Percentiles rank a stretch among this genome's conserved stretches.
Conservation (phyloP, 1,140 invertebrate species). For the Pseudobourletiella spinata region DNA sequence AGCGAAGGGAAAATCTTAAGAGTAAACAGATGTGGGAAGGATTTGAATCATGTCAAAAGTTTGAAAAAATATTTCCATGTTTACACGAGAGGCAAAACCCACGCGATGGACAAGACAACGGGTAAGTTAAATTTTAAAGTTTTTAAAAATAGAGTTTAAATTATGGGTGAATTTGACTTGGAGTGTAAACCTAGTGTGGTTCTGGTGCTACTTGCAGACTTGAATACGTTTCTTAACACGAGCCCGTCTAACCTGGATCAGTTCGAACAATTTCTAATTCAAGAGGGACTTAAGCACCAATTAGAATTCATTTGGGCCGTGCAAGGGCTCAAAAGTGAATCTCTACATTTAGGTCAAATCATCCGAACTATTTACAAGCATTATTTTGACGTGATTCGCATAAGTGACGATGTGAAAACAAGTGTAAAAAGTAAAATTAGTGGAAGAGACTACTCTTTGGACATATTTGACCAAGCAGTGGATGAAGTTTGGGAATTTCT, state of each 20-base stretch:
- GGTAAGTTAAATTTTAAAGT: not conserved
- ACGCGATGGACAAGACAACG: not conserved
- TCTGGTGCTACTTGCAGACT: not conserved
- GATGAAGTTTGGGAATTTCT: slow-evolving; percentile 4
- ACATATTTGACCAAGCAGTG: not conserved
- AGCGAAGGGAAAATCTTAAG: too few relatives aligned
- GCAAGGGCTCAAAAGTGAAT: slow-evolving; percentile 2
- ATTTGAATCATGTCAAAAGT: too few relatives aligned
- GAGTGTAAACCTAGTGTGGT: not conserved
- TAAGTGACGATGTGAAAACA: not conserved
- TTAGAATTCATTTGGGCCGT: not conserved
- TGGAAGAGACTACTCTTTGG: not conserved
- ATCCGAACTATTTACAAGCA: not conserved
- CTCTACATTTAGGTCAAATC: not conserved
- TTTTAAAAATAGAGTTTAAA: not conserved
- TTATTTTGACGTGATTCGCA: not conserved
- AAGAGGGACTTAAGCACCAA: not conserved
- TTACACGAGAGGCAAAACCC: too few relatives aligned
- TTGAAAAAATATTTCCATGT: too few relatives aligned
- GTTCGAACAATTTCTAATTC: not conserved
- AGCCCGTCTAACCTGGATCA: not conserved
- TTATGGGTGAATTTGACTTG: too few relatives aligned
- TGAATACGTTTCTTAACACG: not conserved
- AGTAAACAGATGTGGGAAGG: too few relatives aligned
- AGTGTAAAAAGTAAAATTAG: not conserved